Evolutionary conservation across 2,797 vertebrate species (phyloP), one percentile per base, ranked within the genome.

Genomic region (Pseudochaenichthys georgianus): DNA sequence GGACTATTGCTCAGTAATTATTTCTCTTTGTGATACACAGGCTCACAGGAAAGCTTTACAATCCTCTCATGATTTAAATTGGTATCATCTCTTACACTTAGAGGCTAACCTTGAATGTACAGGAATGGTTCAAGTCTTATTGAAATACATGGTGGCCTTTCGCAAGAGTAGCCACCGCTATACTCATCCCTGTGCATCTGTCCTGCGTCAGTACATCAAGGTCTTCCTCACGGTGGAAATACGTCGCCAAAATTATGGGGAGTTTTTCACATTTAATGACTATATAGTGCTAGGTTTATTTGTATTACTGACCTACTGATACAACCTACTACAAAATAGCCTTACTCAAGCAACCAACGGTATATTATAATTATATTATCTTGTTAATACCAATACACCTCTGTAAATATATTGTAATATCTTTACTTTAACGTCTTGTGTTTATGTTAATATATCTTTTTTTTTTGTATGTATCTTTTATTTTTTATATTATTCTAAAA

Each of bases 81-180:
- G 59, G 68, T 82, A 71, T 70, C 64, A 90, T 89, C 87, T 83
- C 70, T 90, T 86, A 81, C 64, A 88, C 74, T 87, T 82, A 83
- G 45, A 80, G 60, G 65, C 31, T 81, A 84, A 85, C 91, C 90
- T 91, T 93, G 88, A 82, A 75, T 66, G 46, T 66, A 80, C 66
- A 70, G 70, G 57, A 63, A 82, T 80, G 48, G 78, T 86, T 85
- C 87, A 34, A 68, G 42, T 77, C 16, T 57, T 55, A 88, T 85
- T 87, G 81, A 86, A 88, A 90, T 51, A 86, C 88, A 93, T 87
- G 68, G 51, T 2, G 54, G 21, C 28, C 1, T 13, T 41, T 48
- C 45, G 31, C 28, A 48, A 9, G 19, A 38, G 28, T 23, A 55
- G 50, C 34, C 60, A 62, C 23, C 15, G 28, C 21, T 16, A 41